Evolutionary conservation across 1,140 invertebrate genomes (phyloP).

Genomic region (Paraescarpia echinospica): DNA sequence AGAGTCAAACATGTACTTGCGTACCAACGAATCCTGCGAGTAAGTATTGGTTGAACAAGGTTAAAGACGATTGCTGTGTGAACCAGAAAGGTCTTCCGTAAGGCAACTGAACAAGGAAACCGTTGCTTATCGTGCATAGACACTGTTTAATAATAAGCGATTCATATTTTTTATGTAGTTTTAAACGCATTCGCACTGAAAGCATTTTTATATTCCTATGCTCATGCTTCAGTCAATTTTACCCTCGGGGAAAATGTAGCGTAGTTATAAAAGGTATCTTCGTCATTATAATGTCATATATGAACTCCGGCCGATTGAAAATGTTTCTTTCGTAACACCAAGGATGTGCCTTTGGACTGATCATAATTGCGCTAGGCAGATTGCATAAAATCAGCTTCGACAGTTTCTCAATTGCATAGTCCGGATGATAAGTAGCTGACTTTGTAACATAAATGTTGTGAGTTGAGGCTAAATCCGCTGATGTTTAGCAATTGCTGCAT

Average conservation of each 20-base stretch:
- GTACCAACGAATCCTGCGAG: not conserved
- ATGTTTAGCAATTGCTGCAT: not conserved
- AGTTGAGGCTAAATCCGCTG: not conserved
- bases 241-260: not conserved
- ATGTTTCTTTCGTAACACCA: not conserved
- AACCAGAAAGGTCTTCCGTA: too few relatives aligned
- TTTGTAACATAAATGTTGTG: too few relatives aligned
- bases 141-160: too few relatives aligned
- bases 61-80: not conserved
- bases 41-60: not conserved
- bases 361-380: not conserved
- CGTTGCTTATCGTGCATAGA: not conserved
- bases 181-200: too few relatives aligned
- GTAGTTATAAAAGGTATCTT: not conserved
- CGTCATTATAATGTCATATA: not conserved
- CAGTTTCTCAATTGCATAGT: not conserved
- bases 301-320: not conserved
- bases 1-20: not conserved
- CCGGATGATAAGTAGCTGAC: not conserved
- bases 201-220: too few relatives aligned
- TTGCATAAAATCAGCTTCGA: too few relatives aligned
- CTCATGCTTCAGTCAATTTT: not conserved
- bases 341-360: not conserved
- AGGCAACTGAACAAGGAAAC: too few relatives aligned
- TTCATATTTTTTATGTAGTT: too few relatives aligned